Evolutionary conservation across 23 tunicate genomes (phyloP).

Genomic region (Halocynthia aurantium): DNA sequence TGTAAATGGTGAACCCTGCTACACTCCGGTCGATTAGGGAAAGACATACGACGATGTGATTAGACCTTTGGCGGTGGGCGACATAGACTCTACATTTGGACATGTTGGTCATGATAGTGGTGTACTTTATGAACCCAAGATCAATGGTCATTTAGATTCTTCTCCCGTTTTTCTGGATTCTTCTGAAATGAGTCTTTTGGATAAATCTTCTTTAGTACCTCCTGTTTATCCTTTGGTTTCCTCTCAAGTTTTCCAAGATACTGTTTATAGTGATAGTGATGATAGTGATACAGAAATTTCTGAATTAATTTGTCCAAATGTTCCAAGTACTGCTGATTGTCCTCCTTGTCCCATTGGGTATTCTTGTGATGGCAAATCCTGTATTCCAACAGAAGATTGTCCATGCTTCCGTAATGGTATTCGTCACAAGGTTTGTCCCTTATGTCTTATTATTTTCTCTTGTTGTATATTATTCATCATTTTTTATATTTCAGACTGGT

Average conservation of each 20-base stretch:
- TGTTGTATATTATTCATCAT: neutral
- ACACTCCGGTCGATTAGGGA: too few species aligned
- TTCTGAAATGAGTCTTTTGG: neutral
- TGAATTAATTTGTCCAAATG: conserved; percentile 37
- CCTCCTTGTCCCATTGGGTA: conserved; percentile 20
- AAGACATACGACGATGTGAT: too few species aligned
- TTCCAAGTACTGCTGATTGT: conserved; percentile 8
- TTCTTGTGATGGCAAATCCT: conserved; percentile 52
- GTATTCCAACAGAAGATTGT: conserved; percentile 78
- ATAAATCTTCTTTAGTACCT: too few species aligned
- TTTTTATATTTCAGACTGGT: conserved; percentile 53
- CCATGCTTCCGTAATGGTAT: conserved; percentile 60
- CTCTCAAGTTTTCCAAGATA: neutral
- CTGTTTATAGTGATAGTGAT: neutral
- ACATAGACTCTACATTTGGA: conserved; percentile 1
- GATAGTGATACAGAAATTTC: neutral
- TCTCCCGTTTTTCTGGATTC: neutral
- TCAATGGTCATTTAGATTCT: neutral
- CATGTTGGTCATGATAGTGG: neutral
- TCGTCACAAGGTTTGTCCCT: conserved; percentile 31
- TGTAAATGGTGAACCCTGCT: too few species aligned
- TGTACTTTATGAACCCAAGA: neutral
- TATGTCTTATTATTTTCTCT: neutral
- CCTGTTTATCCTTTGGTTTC: neutral
- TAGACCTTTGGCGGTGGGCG: too few species aligned